phyloP scores from a whole-genome alignment of 2,888 invertebrate genomes.

The Idaea dimidiata region DNA sequence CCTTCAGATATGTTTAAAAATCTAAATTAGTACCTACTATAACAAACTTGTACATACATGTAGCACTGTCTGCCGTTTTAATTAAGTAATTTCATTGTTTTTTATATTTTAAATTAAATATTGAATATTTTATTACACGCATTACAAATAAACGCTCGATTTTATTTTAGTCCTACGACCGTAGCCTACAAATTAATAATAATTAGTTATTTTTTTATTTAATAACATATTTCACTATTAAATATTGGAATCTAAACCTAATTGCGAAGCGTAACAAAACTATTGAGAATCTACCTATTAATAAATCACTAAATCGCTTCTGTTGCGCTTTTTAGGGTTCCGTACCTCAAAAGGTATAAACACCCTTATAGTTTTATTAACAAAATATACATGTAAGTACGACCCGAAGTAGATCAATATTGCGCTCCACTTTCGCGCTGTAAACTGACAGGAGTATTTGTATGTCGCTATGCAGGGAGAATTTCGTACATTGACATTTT shows the following conservation, averaged over 20 bases:
- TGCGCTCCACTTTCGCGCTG: neutral
- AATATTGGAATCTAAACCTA: constrained; percentile 58
- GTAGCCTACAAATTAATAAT: constrained; percentile 32
- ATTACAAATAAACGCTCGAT: constrained; percentile 49
- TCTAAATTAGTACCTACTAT: constrained; percentile 42
- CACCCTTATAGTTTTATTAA: neutral
- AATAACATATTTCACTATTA: constrained; percentile 46
- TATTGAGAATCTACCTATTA: constrained; percentile 65
- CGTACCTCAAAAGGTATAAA: neutral
- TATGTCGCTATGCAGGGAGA: no score
- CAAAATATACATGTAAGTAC: neutral
- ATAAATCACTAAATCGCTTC: constrained; percentile 67
- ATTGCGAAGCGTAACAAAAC: constrained; percentile 68
- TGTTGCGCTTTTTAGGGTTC: constrained; percentile 33
- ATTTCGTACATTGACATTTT: no score
- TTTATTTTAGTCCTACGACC: constrained; percentile 33
- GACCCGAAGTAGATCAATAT: neutral
- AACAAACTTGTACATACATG: constrained; percentile 37
- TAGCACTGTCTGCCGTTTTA: constrained; percentile 50
- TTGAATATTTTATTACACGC: constrained; percentile 58
- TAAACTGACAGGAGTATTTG: no score
- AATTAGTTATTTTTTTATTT: constrained; percentile 38
- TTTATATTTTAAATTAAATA: constrained; percentile 45
- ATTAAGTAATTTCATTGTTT: no score
- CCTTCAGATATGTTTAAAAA: constrained; percentile 35